Evolutionary conservation across 2,888 invertebrate species (phyloP), one percentile per base, ranked within the genome.

Genomic region (Latheticus oryzae): DNA sequence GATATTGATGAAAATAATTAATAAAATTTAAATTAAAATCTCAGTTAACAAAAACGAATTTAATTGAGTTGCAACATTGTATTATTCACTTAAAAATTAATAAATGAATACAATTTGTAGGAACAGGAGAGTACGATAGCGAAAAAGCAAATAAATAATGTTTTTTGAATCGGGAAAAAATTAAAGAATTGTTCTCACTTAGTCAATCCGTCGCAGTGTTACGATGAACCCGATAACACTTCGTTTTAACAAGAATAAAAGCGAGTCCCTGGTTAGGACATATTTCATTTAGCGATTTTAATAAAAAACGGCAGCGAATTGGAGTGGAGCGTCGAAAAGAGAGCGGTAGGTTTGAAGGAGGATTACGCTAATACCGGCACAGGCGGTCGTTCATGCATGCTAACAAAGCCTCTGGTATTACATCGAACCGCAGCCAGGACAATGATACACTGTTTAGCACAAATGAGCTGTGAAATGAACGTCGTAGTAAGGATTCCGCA

Each of bases 391-490:
- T 56, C 50, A 50, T 56, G 56, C 40, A 56, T 56, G 50, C 50
- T 38, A 54, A 54, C 54, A 54, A 54, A 54, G 54, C 54, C 54
- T 45, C 13, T 12, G 43, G 53, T 43, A 43, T 53, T 43, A 35
- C 37, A 32, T 21, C 54, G 17, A 47, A 26, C 43, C 51, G 13
- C 40, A 9, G 7, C 26, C 47, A 38, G 45, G 47, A 54, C 54
- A 54, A 54, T 54, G 54, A 54, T 54, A 47, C 54, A 54, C 37
- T 54, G 54, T 54, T 54, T 50, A 43, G 23, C 43, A 45, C 30
- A 58, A 58, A 58, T 58, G 45, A 58, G 45, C 52, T 32, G 38
- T 52, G 35, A 58, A 52, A 58, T 58, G 45, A 33, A 58, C 32
- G 56, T 40, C 40, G 15, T 7, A 24, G 33, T 50, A 51, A 53